Evolutionary conservation across 1,140 invertebrate genomes (phyloP).

Genomic region (Brachionus calyciflorus): DNA sequence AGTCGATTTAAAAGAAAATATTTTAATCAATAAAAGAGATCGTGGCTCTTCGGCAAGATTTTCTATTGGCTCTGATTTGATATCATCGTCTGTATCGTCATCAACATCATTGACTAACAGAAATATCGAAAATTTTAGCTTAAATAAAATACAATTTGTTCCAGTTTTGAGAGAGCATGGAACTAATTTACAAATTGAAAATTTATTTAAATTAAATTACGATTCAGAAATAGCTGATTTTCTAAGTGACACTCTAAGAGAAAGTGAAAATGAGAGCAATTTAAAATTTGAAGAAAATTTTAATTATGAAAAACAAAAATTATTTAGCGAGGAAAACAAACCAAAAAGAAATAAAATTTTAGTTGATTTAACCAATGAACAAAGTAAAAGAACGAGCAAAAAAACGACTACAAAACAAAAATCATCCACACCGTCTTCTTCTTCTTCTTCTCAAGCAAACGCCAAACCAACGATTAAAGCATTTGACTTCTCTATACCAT

Average conservation of each 20-base stretch:
- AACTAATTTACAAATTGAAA: neutral
- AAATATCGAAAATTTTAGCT: neutral
- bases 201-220: neutral
- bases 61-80: neutral
- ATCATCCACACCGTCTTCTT: conserved; percentile 20
- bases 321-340: neutral
- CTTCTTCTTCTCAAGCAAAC: neutral
- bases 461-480: conserved; percentile 48
- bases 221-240: conserved; percentile 2
- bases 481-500: conserved; percentile 66
- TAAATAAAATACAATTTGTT: neutral
- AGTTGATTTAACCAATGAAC: conserved; percentile 9
- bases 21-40: conserved; percentile 13
- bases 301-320: conserved; percentile 7
- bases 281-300: neutral
- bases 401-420: neutral
- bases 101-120: neutral
- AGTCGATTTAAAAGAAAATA: conserved; percentile 24
- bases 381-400: conserved; percentile 10
- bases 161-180: neutral
- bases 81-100: conserved; percentile 11
- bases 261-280: neutral
- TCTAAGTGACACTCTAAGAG: neutral
- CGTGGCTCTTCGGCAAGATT: neutral
- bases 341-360: neutral